These are phyloP conservation scores for Mionectes macconnelli DNA, from an alignment of 2,113 vertebrate species.

Conservation along the genomic window DNA sequence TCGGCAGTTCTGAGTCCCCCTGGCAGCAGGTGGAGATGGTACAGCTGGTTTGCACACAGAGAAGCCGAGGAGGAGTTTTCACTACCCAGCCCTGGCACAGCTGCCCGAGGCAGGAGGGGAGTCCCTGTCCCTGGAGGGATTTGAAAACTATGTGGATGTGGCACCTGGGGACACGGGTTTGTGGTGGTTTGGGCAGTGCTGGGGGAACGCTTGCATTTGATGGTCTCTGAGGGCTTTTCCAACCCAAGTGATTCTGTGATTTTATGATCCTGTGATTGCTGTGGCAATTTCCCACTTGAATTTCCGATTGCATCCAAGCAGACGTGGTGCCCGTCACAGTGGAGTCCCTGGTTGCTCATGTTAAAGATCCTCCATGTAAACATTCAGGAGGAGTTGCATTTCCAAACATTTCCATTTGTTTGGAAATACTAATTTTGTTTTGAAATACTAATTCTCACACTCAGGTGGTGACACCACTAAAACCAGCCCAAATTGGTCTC, in stretches of 20 bases:
- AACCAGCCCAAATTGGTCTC: neutral
- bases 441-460: neutral
- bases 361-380: neutral
- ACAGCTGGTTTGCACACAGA: neutral
- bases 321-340: accelerated
- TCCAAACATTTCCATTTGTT: neutral
- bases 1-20: neutral
- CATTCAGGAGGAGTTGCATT: neutral
- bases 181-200: neutral
- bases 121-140: neutral
- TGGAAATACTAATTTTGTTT: neutral
- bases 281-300: neutral
- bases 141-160: neutral
- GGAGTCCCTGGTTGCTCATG: neutral
- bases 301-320: accelerated
- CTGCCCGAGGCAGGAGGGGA: neutral
- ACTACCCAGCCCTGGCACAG: neutral
- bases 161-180: neutral
- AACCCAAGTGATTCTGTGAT: neutral
- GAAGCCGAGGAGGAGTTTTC: neutral
- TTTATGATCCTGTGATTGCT: neutral
- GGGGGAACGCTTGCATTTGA: neutral
- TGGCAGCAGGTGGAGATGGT: neutral
- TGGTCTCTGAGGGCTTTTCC: neutral
- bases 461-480: neutral